These are phyloP conservation scores for Lagopus muta DNA, from an alignment of 2,113 vertebrate genomes.

Conservation along the genomic window DNA sequence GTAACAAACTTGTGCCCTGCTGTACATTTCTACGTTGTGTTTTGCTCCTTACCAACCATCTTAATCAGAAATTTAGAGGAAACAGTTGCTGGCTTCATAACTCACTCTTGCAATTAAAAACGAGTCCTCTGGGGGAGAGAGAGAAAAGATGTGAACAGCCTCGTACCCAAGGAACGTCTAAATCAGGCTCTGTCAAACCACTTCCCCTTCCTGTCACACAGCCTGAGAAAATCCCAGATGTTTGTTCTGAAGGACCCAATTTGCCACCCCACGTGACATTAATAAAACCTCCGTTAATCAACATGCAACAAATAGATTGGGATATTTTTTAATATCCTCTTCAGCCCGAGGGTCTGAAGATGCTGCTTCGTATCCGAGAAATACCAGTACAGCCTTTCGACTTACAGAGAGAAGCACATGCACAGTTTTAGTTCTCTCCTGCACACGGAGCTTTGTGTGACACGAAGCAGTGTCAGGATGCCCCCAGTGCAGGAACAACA, in stretches of 20 bases:
- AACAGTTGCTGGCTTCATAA: not conserved
- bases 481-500: not conserved
- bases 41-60: not conserved
- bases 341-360: too few species aligned
- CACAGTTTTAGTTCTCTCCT: not conserved
- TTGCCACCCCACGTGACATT: not conserved
- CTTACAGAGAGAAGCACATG: not conserved
- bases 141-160: not conserved
- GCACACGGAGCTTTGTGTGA: not conserved
- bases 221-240: not conserved
- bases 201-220: not conserved
- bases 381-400: not conserved
- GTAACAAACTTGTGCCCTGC: not conserved
- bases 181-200: not conserved
- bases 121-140: not conserved
- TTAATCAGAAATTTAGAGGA: not conserved
- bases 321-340: not conserved
- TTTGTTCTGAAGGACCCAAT: not conserved
- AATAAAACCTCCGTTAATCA: not conserved
- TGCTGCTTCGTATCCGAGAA: not conserved
- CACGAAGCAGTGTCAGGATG: not conserved
- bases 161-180: not conserved
- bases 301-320: not conserved
- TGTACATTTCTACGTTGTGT: rapidly evolving
- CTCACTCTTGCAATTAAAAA: not conserved